These are phyloP conservation scores for Phyllopteryx taeniolatus DNA, from an alignment of 2,113 vertebrate species.

Conservation along the genomic window DNA sequence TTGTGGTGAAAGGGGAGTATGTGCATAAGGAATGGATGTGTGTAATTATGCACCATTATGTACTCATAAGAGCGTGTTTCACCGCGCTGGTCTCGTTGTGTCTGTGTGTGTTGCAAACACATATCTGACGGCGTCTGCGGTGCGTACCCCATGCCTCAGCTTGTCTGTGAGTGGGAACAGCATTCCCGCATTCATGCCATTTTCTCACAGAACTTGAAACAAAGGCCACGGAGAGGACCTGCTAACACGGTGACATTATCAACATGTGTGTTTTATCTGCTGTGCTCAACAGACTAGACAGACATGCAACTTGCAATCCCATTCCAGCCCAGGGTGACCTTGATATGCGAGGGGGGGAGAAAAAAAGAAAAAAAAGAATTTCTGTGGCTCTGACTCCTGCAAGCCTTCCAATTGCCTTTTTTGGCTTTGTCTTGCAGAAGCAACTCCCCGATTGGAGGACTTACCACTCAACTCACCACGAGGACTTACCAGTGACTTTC, in stretches of 20 bases:
- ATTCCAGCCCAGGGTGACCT: conserved; percentile 49
- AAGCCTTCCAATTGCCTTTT: conserved; percentile 20
- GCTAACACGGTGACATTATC: conserved; percentile 62
- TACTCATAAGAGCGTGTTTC: conserved; percentile 39
- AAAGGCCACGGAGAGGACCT: conserved; percentile 53
- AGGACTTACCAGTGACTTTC: conserved; percentile 11
- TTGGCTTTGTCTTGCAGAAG: conserved; percentile 28
- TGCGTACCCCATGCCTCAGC: conserved; percentile 33
- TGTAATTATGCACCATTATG: conserved; percentile 59
- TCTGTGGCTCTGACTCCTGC: conserved; percentile 32
- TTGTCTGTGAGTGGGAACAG: conserved; percentile 45
- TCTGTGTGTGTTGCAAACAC: conserved; percentile 42
- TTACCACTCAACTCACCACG: not conserved
- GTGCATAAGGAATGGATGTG: conserved; percentile 45
- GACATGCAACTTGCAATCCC: conserved; percentile 56
- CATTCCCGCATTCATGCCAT: conserved; percentile 60
- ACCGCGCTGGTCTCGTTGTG: conserved; percentile 25
- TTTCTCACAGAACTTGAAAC: conserved; percentile 56
- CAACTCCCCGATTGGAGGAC: not conserved
- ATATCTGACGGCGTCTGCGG: conserved; percentile 34
- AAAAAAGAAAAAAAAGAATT: conserved; percentile 30
- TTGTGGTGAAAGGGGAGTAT: conserved; percentile 32
- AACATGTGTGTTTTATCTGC: conserved; percentile 44
- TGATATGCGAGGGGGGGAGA: conserved; percentile 24
- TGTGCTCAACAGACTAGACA: conserved; percentile 47